Conservation (phyloP, 2,888 invertebrate genomes). For the Machimus atricapillus region DNA sequence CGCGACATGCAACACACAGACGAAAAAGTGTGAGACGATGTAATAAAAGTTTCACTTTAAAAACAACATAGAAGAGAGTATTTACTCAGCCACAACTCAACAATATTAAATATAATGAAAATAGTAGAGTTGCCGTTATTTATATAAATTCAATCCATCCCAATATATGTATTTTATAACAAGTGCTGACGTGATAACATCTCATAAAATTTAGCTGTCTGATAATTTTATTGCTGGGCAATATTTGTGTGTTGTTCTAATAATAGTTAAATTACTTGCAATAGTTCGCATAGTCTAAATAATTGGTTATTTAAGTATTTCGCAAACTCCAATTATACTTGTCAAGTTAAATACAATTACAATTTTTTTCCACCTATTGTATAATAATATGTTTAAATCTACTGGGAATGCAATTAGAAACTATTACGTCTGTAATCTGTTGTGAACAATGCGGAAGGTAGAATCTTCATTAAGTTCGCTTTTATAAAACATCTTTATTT, state of each 20-base stretch:
- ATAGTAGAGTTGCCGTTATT: too few relatives aligned
- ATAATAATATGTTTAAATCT: not conserved
- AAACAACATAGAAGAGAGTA: too few relatives aligned
- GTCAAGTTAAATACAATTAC: not conserved
- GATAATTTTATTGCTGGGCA: not conserved
- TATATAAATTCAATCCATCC: too few relatives aligned
- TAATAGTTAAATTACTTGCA: not conserved
- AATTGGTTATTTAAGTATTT: not conserved
- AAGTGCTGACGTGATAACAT: not conserved
- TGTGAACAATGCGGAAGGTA: not conserved
- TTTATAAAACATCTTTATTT: not conserved
- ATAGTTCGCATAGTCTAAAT: not conserved
- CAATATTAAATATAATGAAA: too few relatives aligned
- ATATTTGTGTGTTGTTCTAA: not conserved
- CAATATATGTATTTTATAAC: too few relatives aligned
- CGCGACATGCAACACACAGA: too few relatives aligned
- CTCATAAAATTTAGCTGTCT: not conserved
- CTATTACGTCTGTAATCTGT: not conserved
- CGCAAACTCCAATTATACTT: not conserved
- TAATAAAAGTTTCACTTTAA: too few relatives aligned
- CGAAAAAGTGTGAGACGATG: too few relatives aligned
- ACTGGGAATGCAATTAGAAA: not conserved
- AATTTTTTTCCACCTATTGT: not conserved
- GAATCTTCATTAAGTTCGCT: not conserved
- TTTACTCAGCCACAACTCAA: too few relatives aligned